Evolutionary conservation across 2,113 vertebrate species (phyloP).

Genomic region (Symphodus melops): DNA sequence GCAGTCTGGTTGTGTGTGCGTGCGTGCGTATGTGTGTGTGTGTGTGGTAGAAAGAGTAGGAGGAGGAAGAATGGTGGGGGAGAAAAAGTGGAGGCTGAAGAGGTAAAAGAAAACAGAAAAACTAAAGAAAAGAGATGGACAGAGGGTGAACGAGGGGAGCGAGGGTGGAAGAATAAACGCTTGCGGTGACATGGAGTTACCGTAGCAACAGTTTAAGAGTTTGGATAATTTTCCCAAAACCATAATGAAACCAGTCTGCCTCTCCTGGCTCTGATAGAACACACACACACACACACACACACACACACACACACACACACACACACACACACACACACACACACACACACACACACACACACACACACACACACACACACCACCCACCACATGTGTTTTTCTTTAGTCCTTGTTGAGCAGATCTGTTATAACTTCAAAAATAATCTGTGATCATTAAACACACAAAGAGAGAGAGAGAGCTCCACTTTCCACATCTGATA

Average conservation of each 20-base stretch:
- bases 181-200: slow-evolving; percentile 65
- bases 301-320: slow-evolving; percentile 63
- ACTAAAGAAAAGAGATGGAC: not conserved
- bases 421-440: slow-evolving; percentile 80
- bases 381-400: slow-evolving; percentile 75
- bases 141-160: slow-evolving; percentile 7
- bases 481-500: no score
- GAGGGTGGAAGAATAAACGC: slow-evolving; percentile 12
- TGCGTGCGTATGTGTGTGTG: slow-evolving; percentile 34
- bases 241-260: slow-evolving; percentile 84
- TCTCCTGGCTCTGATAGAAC: slow-evolving; percentile 76
- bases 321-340: slow-evolving; percentile 65
- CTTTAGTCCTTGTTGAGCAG: slow-evolving; percentile 83
- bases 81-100: slow-evolving; percentile 38
- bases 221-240: slow-evolving; percentile 77
- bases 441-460: slow-evolving; percentile 79
- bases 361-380: slow-evolving; percentile 29
- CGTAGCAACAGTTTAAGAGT: slow-evolving; percentile 77
- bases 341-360: no score
- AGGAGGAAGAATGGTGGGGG: slow-evolving; percentile 19
- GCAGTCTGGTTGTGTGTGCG: slow-evolving; percentile 51
- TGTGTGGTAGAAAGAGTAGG: slow-evolving; percentile 34
- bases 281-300: slow-evolving; percentile 36
- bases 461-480: no score
- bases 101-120: slow-evolving; percentile 54